A percentile compares a stretch with the other conserved stretches of the same genome.
These are phyloP conservation scores for Lagorchestes hirsutus DNA, from an alignment of 2,797 vertebrate species.

Conservation along the genomic window DNA sequence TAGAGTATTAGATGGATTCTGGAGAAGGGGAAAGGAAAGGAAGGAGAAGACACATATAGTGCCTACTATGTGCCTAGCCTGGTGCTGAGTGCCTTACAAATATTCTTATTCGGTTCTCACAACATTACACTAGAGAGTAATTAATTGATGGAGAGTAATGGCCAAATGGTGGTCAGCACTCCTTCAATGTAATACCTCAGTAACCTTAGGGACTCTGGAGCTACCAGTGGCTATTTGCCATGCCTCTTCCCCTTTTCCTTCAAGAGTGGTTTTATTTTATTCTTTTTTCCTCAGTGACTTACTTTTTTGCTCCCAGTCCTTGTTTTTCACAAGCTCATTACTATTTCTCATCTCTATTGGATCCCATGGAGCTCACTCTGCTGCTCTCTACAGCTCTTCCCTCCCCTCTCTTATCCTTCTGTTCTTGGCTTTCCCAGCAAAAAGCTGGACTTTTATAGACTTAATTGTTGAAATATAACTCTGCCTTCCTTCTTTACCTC, in stretches of 20 bases:
- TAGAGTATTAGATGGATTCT: not conserved
- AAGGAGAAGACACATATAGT: not conserved
- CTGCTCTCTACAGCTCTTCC: not conserved
- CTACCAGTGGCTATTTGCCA: not conserved
- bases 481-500: not conserved
- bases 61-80: not conserved
- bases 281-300: not conserved
- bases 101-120: not conserved
- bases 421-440: not conserved
- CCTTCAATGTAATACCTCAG: not conserved
- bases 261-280: not conserved
- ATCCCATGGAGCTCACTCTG: not conserved
- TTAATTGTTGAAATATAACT: not conserved
- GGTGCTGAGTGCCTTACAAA: not conserved
- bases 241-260: not conserved
- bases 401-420: not conserved
- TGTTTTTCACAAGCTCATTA: not conserved
- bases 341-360: not conserved
- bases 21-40: not conserved
- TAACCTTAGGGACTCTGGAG: not conserved
- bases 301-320: not conserved
- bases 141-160: not conserved
- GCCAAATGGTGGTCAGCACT: not conserved
- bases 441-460: not conserved
- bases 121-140: not conserved